Conservation (phyloP, 2,797 vertebrate genomes). For the Halcyon smyrnensis region DNA sequence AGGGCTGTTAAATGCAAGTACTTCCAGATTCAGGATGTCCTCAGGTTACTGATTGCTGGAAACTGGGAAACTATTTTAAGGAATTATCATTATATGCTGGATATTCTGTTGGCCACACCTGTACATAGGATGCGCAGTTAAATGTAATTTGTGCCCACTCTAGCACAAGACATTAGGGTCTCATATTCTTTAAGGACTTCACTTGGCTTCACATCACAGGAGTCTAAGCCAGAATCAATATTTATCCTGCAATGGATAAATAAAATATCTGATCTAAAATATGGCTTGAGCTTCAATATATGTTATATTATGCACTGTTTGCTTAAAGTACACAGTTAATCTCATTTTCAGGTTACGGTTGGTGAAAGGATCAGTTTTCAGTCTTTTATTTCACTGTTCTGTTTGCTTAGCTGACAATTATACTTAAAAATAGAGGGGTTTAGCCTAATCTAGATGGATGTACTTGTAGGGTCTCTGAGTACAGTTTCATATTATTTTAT, state of each 20-base stretch:
- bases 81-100: neutral
- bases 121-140: neutral
- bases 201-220: neutral
- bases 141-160: neutral
- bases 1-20: neutral
- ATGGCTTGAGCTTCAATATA: neutral
- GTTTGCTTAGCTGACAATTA: constrained; percentile 36
- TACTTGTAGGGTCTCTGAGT: neutral
- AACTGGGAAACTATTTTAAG: neutral
- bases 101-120: neutral
- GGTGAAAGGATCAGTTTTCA: neutral
- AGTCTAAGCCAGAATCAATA: constrained; percentile 19
- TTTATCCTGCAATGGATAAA: constrained; percentile 16
- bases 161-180: neutral
- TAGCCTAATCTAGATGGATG: neutral
- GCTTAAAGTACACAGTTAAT: constrained; percentile 2
- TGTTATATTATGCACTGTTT: neutral
- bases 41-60: neutral
- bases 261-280: constrained; percentile 11
- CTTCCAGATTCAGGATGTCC: neutral
- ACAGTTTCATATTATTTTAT: neutral
- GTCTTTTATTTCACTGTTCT: constrained; percentile 15
- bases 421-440: neutral
- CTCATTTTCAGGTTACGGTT: neutral
- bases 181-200: neutral